Base-by-base conservation (phyloP, 1,140 invertebrate genomes). In the Ceratosolen fusciceps region DNA sequence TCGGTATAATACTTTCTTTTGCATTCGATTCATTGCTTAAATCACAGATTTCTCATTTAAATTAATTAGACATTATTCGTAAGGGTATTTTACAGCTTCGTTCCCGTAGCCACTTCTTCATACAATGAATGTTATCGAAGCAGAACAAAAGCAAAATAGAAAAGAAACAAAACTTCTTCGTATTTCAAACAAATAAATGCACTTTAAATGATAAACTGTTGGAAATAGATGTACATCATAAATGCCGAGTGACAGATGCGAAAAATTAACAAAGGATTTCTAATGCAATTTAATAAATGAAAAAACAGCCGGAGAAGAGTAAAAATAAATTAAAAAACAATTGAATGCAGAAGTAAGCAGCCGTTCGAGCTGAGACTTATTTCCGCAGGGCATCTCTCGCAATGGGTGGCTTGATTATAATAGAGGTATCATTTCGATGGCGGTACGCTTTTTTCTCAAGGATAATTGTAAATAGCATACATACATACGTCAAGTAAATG, bases 321-420 rank as follows among this genome's bases (percentile, higher is more conserved):
- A 39, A 70, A 79, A 78, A 71, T 24, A 39, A 70, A 77, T 62
- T 76, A 37, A 60, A 77, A 77, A 71, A 77, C 24, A 77, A 24
- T 58, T 52, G 10, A 7, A 10, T 43, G 31, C 62, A 68, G 49
- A 16, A 2, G 75, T 37, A 60, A 70, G 21, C 65, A 68, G 65
- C 26, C 29, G 65, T 47, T 21, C 43, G 16, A 24, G 21, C 62
- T 73, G 10, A 43, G 70, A n/a, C 49, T 84, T 82, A 81, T 83
- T 86, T 83, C 82, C 85, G 72, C 75, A 74, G 79, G 82, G 83
- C 74, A 76, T 74, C 43, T 56, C 60, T 85, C 87, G 86, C 87
- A 86, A 89, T 89, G 87, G 88, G 86, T 87, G 88, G 87, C 84
- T 90, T 88, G 84, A 89, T 90, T 89, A 86, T 89, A 89, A 89